phyloP scores from a whole-genome alignment of 2,888 invertebrate genomes.

The Ophion ellenae region DNA sequence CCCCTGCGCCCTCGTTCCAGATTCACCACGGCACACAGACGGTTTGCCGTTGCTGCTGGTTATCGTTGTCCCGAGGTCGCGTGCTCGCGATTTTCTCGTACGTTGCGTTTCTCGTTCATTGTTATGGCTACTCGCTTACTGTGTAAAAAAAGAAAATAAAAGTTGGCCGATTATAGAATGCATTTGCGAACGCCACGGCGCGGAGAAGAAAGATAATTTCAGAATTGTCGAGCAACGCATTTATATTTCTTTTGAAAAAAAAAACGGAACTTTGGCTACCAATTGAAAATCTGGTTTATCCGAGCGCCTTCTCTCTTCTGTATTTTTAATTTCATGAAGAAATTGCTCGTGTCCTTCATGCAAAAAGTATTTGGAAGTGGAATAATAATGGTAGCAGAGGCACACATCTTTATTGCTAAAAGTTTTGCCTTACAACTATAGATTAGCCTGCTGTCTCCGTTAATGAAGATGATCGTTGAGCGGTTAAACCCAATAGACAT shows the following conservation, averaged over 20 bases:
- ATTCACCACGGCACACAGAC: slow-evolving; percentile 59
- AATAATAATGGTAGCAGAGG: too few relatives aligned
- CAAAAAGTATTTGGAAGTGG: too few relatives aligned
- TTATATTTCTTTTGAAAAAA: slow-evolving; percentile 16
- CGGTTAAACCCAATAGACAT: slow-evolving; percentile 47
- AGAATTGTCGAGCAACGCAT: slow-evolving; percentile 21
- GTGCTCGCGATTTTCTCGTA: slow-evolving; percentile 66
- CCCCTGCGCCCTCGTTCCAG: slow-evolving; percentile 68
- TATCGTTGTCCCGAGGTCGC: slow-evolving; percentile 66
- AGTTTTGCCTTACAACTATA: too few relatives aligned
- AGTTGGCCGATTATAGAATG: slow-evolving; percentile 63
- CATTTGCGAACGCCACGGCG: slow-evolving; percentile 42
- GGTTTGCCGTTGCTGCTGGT: slow-evolving; percentile 56
- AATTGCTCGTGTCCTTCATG: too few relatives aligned
- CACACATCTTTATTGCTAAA: too few relatives aligned
- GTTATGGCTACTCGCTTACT: slow-evolving; percentile 51
- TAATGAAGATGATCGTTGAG: slow-evolving; percentile 36
- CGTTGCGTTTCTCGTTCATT: slow-evolving; percentile 66
- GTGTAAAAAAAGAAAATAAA: slow-evolving; percentile 43
- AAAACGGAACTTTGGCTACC: neutral
- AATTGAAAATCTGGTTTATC: neutral
- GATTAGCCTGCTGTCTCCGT: slow-evolving; percentile 37
- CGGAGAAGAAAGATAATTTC: slow-evolving; percentile 23
- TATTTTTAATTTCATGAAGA: too few relatives aligned
- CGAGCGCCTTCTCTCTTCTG: neutral